phyloP scores from a whole-genome alignment of 2,113 vertebrate species.

The Ameiurus melas region DNA sequence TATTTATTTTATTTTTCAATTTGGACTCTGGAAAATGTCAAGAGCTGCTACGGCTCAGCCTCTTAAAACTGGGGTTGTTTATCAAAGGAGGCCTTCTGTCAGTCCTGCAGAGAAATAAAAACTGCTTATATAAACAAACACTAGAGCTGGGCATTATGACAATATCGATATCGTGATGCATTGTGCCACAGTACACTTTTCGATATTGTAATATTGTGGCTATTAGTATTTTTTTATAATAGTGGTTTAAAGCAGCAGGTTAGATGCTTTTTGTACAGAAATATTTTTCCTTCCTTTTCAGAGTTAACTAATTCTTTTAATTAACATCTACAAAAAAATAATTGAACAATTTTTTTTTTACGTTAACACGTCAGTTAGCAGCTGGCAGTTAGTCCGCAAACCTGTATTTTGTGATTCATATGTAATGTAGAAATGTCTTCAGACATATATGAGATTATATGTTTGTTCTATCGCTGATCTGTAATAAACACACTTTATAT shows the following conservation, averaged over 20 bases:
- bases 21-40: constrained; percentile 74
- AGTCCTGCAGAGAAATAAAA: constrained; percentile 25
- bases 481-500: background rate
- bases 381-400: background rate
- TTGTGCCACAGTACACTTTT: background rate
- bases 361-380: background rate
- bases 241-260: background rate
- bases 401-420: background rate
- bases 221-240: background rate
- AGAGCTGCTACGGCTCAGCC: constrained; percentile 40
- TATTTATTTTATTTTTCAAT: constrained; percentile 81
- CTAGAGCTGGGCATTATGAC: background rate
- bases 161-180: background rate
- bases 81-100: constrained; percentile 36
- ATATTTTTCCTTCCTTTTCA: background rate
- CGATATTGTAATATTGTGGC: no score
- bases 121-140: constrained; percentile 2
- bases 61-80: constrained; percentile 39
- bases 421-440: background rate
- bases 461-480: background rate
- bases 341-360: background rate
- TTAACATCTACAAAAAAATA: no score
- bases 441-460: background rate
- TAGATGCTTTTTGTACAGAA: background rate
- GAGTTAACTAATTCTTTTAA: background rate